Evolutionary conservation across 2,113 vertebrate species (phyloP).

Genomic region (Myotis brandtii): DNA sequence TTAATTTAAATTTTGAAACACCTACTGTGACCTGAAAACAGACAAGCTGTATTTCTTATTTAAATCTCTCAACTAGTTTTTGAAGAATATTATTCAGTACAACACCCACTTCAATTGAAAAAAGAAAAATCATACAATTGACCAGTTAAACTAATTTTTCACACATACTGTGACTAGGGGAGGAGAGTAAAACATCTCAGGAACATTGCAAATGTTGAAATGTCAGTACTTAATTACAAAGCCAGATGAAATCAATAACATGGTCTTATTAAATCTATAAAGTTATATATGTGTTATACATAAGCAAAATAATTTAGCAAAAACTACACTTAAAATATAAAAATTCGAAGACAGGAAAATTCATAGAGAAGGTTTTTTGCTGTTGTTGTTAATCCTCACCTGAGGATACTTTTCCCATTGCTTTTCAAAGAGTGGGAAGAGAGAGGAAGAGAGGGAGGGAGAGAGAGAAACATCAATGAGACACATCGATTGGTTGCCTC

Average conservation of each 20-base stretch:
- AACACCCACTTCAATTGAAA: not conserved
- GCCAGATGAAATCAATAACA: not conserved
- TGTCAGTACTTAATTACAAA: not conserved
- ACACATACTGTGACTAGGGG: not conserved
- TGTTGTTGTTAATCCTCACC: too few species aligned
- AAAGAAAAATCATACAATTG: not conserved
- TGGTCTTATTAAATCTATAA: not conserved
- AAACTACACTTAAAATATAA: slow-evolving; percentile 6
- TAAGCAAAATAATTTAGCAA: not conserved
- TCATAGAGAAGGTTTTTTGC: not conserved
- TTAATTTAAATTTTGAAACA: not conserved
- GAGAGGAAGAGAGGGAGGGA: too few species aligned
- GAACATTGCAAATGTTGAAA: not conserved
- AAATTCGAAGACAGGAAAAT: not conserved
- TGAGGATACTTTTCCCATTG: too few species aligned
- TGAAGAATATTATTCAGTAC: not conserved
- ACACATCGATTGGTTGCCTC: too few species aligned
- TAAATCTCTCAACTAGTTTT: not conserved
- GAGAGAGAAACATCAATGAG: too few species aligned
- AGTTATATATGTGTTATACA: not conserved
- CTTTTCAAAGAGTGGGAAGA: too few species aligned
- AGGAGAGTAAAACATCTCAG: not conserved
- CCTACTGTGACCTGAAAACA: not conserved
- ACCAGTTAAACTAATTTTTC: not conserved
- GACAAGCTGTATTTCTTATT: not conserved